Base-by-base conservation (phyloP, 2,888 invertebrate species). In the Rosalia funebris region DNA sequence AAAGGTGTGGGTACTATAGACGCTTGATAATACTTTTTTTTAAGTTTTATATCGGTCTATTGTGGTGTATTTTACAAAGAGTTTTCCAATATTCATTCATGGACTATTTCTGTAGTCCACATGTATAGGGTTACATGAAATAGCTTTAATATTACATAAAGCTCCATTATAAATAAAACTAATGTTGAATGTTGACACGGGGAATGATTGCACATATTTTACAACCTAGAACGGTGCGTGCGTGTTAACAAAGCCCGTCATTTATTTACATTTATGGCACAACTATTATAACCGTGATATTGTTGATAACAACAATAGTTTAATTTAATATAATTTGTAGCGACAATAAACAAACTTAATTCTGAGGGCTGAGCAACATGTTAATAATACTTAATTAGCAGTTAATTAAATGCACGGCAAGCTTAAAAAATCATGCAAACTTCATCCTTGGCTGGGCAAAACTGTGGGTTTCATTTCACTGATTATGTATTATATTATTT, bases 341-440 rank as follows among this genome's bases (percentile, higher is more conserved):
- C 20, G 14, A 31, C 50, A 50, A 50, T 50, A 31, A 41, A 47
- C 47, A 57, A 41, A 19, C 19, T 32, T 47, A 48, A 57, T 57
- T 47, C 45, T 15, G 47, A 41, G 56, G 56, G 56, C 41, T 46
- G 47, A 11, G 41, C 31, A 16, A 25, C 19, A 47, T 47, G 41
- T 42, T 46, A 54, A 54, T 53, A 19, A 53, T 53, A n/a, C 10
- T 15, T 44, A 44, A 34, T 34, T 3, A 41, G 4, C 12, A 4
- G 16, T 34, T 54, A 54, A 54, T 54, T 54, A 54, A 44, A 44
- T 36, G 54, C 54, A 42, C 54, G 54, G 14, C n/a, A 34, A 44
- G 41, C 14, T 36, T n/a, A 44, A 44, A 54, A 54, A 32, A 11
- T 12, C 44, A 44, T 36, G 50, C 50, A 20, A 50, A 25, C 15